Evolutionary conservation across 2,113 vertebrate genomes (phyloP).

Genomic region (human (Homo sapiens)): DNA sequence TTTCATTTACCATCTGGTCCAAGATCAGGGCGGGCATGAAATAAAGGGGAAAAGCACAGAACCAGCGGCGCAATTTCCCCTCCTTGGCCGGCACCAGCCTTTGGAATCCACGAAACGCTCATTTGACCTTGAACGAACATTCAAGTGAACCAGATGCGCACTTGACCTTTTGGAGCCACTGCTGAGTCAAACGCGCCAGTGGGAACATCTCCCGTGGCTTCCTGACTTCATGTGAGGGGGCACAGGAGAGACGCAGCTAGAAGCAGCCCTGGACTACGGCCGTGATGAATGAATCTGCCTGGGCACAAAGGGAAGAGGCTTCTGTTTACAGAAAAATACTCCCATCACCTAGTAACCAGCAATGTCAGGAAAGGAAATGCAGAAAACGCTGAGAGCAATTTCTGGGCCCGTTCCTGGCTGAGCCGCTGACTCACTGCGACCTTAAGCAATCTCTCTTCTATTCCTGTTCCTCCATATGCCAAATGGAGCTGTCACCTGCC

Average conservation of each 20-base stretch:
- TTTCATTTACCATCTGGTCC: not conserved
- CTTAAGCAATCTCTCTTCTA: conserved; percentile 68
- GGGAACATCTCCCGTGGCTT: not conserved
- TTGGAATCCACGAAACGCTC: not conserved
- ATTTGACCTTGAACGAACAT: not conserved
- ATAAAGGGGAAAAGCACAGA: not conserved
- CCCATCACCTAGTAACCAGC: conserved; percentile 82
- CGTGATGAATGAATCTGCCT: conserved; percentile 67
- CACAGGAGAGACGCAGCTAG: not conserved
- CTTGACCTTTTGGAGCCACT: not conserved
- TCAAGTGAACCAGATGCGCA: not conserved
- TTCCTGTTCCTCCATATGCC: conserved; percentile 55
- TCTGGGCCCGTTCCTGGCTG: conserved; percentile 79
- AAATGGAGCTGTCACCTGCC: not conserved
- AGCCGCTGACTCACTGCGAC: conserved; percentile 73
- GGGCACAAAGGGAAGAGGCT: conserved; percentile 71
- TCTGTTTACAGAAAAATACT: conserved; percentile 82
- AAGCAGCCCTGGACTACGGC: conserved; percentile 57
- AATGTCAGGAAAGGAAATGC: conserved; percentile 79
- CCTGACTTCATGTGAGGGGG: not conserved
- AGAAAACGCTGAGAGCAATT: conserved; percentile 63
- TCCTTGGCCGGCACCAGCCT: accelerated
- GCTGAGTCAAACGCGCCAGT: not conserved
- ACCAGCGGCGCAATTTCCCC: accelerated
- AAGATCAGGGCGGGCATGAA: not conserved